A percentile compares a stretch with the other conserved stretches of the same genome.
These are phyloP conservation scores for Gasterosteus nipponicus DNA, from an alignment of 2,113 vertebrate species.

Conservation along the genomic window DNA sequence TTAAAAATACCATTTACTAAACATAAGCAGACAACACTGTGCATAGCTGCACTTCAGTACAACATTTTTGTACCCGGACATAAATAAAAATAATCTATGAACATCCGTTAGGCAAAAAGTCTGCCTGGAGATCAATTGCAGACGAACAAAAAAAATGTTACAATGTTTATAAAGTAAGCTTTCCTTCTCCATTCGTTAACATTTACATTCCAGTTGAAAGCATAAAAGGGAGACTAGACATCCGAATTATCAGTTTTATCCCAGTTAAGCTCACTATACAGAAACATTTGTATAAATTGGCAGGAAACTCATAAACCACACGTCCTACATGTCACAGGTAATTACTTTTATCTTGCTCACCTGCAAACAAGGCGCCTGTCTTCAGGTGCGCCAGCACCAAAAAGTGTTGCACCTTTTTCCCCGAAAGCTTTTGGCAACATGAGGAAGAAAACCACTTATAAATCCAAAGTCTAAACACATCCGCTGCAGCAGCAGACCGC, in stretches of 20 bases:
- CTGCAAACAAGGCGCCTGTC: conserved; percentile 33
- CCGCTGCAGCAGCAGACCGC: neutral
- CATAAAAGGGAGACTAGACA: conserved; percentile 36
- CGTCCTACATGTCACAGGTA: neutral
- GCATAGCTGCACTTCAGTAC: conserved; percentile 65
- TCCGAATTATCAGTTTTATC: conserved; percentile 1
- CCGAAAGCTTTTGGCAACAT: conserved; percentile 56
- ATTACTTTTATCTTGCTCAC: neutral
- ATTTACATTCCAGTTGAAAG: conserved; percentile 60
- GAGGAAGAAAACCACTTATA: conserved; percentile 8
- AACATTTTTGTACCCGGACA: conserved; percentile 65
- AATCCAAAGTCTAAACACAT: neutral
- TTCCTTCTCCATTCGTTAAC: conserved; percentile 14
- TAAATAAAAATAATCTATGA: conserved; percentile 81
- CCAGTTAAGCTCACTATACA: conserved; percentile 21
- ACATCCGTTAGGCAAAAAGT: conserved; percentile 70
- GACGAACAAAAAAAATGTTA: conserved; percentile 66
- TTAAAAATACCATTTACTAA: conserved; percentile 77
- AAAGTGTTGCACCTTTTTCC: neutral
- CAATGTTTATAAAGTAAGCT: conserved; percentile 69
- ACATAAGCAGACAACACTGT: conserved; percentile 69
- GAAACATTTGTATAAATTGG: neutral
- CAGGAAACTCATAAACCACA: neutral
- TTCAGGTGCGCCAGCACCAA: conserved; percentile 4
- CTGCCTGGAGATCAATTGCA: conserved; percentile 48